Evolutionary conservation across 2,888 invertebrate genomes (phyloP), one percentile per base, ranked within the genome.

Genomic region (Eupeodes latifasciatus): DNA sequence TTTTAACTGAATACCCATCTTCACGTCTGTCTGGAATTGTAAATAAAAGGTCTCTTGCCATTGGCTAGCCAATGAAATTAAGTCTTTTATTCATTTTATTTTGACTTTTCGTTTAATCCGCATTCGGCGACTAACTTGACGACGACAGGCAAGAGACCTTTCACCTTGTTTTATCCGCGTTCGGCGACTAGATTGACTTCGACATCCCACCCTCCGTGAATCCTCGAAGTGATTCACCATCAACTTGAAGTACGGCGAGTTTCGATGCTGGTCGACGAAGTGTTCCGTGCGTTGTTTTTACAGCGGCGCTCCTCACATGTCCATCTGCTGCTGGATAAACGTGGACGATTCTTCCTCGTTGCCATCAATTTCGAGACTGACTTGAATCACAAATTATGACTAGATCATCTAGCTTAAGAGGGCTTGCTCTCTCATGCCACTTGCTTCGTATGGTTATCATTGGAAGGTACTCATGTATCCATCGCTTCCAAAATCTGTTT

Each of bases 201-300:
- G 27, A 27, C 27, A 27, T 71, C 11, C 40, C 55, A 71, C 55
- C 55, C 53, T 55, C 55, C 40, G 55, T 71, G 44, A 71, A 71
- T 16, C 11, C 55, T 55, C 40, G 40, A 55, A 34, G 81, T 53
- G 69, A 55, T 71, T 55, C 69, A 71, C 55, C 76, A 61, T 36
- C 12, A 27, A 89, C 78, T 19, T 81, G 67, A 34, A 89, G 57
- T 27, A 75, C 81, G 44, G 89, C 85, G 12, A 88, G 55, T 12
- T 66, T 86, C 4, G 79, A 83, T 6, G 81, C 76, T n/a, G 89
- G 89, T n/a, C 89, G 85, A 5, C 80, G 85, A 27, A 89, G 14
- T 14, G 76, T 27, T 49, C 78, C 82, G 40, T 51, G 9, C 7
- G 53, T 49, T 10, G 87, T 85, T 12, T 71, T 86, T 0, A 89